Conservation (phyloP, 2,113 vertebrate genomes). For the Dicerorhinus sumatrensis region DNA sequence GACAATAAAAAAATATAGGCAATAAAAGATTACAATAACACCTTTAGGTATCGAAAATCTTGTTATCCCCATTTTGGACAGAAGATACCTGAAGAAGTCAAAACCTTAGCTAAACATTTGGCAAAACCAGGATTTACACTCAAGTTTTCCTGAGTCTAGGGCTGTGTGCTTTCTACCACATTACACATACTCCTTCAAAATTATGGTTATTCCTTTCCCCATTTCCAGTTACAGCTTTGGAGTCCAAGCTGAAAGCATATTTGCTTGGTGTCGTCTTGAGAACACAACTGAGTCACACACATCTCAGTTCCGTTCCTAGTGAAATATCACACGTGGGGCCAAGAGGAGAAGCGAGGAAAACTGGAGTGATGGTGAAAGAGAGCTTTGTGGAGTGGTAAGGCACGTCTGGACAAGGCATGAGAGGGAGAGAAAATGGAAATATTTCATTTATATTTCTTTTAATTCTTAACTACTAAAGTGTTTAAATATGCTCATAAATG, state of each 20-base stretch:
- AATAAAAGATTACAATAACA: not conserved
- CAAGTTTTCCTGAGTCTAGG: not conserved
- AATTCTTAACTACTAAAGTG: not conserved
- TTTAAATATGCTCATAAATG: not conserved
- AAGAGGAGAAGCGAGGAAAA: not conserved
- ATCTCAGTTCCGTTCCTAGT: not conserved
- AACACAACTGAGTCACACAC: not conserved
- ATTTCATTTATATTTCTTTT: constrained; percentile 33
- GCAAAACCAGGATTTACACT: not conserved
- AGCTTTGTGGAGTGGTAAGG: not conserved
- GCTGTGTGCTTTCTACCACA: not conserved
- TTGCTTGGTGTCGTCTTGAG: not conserved
- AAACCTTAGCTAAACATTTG: not conserved
- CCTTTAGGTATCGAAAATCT: not conserved
- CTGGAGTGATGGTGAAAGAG: not conserved
- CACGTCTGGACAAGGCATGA: not conserved
- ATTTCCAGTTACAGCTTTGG: not conserved
- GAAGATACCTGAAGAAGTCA: not conserved
- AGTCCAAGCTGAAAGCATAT: not conserved
- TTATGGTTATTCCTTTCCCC: not conserved
- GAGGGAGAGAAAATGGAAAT: not conserved
- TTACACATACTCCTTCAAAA: not conserved
- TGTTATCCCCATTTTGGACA: not conserved
- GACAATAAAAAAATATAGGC: not conserved
- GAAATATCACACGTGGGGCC: not conserved